Percentiles rank a stretch among this genome's conserved stretches.
phyloP scores from a whole-genome alignment of 2,888 invertebrate genomes.

The Pandemis corylana region DNA sequence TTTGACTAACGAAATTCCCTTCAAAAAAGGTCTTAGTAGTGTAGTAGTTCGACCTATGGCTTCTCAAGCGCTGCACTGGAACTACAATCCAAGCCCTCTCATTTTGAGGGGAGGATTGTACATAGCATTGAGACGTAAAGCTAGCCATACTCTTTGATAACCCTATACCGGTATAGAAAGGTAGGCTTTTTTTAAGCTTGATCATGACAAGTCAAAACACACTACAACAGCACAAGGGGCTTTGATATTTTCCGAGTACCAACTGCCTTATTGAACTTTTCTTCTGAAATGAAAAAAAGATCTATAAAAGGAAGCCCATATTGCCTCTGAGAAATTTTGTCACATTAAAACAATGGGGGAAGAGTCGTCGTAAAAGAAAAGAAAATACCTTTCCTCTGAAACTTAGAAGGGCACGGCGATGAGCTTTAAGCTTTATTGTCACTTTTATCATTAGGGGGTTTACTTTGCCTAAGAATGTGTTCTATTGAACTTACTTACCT shows the following conservation, averaged over 20 bases:
- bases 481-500: constrained; percentile 1
- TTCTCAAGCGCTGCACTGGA: no score
- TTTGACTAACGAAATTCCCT: no score
- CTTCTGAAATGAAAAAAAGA: constrained; percentile 27
- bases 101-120: no score
- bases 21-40: no score
- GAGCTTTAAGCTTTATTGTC: constrained; percentile 31
- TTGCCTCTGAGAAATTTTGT: constrained; percentile 24
- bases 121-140: no score
- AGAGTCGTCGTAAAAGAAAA: constrained; percentile 16
- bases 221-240: not conserved
- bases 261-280: constrained; percentile 18
- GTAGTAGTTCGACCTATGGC: no score
- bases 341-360: constrained; percentile 34
- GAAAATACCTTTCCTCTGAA: constrained; percentile 21
- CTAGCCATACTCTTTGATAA: no score
- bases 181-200: not conserved
- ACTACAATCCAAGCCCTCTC: no score
- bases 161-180: no score
- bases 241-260: not conserved
- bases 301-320: constrained; percentile 3
- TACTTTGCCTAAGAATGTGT: not conserved
- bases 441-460: constrained; percentile 17
- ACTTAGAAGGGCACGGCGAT: constrained; percentile 21
- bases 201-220: not conserved